A percentile compares a stretch with the other conserved stretches of the same genome.
These are phyloP conservation scores for Zapus hudsonius DNA, from an alignment of 2,113 vertebrate genomes.

Conservation along the genomic window DNA sequence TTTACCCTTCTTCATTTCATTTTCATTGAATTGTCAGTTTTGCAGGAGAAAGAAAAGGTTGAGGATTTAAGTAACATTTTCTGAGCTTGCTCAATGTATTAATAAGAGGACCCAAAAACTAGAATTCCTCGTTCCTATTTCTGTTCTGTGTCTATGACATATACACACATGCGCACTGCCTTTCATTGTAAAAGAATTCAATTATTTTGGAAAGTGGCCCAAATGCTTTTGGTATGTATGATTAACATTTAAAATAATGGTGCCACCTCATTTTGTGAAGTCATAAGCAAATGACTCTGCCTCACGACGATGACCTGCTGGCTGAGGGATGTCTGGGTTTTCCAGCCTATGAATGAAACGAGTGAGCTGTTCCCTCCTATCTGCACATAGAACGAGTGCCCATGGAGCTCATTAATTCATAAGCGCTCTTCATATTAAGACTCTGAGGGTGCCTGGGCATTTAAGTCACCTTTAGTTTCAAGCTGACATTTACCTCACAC, in stretches of 20 bases:
- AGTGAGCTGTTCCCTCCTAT: background rate
- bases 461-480: constrained; percentile 82
- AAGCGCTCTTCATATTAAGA: constrained; percentile 77
- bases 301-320: background rate
- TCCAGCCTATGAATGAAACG: background rate
- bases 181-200: constrained; percentile 5
- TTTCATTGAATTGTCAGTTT: background rate
- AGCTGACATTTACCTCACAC: constrained; percentile 82
- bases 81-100: background rate
- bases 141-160: background rate
- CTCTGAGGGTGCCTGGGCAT: constrained; percentile 72
- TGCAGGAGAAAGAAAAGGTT: accelerated
- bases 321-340: background rate
- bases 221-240: constrained; percentile 33
- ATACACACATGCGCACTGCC: background rate
- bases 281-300: background rate
- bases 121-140: background rate
- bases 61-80: background rate
- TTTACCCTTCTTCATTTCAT: background rate
- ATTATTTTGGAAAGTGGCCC: constrained; percentile 64
- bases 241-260: constrained; percentile 74
- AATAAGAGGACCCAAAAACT: background rate
- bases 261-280: constrained; percentile 55
- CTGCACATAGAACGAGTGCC: constrained; percentile 46
- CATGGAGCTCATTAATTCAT: constrained; percentile 81